Conservation (phyloP, 1,140 invertebrate species). For the Neotoxoptera formosana region DNA sequence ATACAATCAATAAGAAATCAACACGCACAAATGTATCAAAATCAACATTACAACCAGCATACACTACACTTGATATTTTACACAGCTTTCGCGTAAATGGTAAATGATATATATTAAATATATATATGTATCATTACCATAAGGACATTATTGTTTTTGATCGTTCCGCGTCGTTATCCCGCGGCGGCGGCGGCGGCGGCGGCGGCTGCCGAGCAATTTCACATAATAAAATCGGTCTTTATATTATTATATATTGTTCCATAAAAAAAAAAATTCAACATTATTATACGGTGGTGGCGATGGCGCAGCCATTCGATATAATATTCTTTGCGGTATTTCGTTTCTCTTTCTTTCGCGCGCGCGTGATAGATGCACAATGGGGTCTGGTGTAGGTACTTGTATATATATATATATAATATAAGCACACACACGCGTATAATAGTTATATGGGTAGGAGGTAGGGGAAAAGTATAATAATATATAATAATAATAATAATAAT, state of each 20-base stretch:
- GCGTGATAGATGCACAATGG: constrained; percentile 49
- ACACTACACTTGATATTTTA: background rate
- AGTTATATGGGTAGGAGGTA: background rate
- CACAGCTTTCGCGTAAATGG: background rate
- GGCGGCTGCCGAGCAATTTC: background rate
- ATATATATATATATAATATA: background rate
- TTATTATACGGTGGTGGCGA: constrained; percentile 9
- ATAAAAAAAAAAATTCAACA: background rate
- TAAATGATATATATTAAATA: background rate
- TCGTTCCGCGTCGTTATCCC: constrained; percentile 24
- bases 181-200: background rate
- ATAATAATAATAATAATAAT: background rate
- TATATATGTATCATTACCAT: background rate
- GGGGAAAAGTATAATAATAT: background rate
- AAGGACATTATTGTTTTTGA: constrained; percentile 4
- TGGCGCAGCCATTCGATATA: background rate
- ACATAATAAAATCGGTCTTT: constrained; percentile 42
- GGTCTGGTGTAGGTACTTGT: background rate
- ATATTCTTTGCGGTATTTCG: constrained; percentile 30
- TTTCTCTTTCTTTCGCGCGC: background rate
- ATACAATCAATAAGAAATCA: background rate
- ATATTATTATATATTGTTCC: constrained; percentile 37
- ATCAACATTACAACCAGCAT: background rate
- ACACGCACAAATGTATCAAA: background rate
- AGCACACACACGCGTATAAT: background rate